phyloP scores from a whole-genome alignment of 2,888 invertebrate species.

The Rhogogaster chlorosoma region DNA sequence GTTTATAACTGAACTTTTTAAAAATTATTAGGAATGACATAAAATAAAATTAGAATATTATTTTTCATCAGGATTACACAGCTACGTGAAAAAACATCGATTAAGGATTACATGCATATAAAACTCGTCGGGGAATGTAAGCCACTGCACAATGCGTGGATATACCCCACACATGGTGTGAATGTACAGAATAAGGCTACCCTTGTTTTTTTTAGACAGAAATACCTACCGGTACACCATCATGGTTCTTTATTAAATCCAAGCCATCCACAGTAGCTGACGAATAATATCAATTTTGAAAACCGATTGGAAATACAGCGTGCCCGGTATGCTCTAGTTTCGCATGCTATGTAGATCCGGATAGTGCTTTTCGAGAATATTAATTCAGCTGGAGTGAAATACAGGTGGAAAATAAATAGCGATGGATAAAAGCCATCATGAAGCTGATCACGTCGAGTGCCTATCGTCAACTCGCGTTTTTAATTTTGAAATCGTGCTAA shows the following conservation, averaged over 20 bases:
- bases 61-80: not conserved
- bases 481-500: not conserved
- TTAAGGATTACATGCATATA: not conserved
- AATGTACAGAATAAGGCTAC: not conserved
- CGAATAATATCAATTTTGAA: not conserved
- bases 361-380: not conserved
- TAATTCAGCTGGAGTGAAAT: not conserved
- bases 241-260: not conserved
- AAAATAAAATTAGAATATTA: not conserved
- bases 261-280: not conserved
- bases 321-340: not conserved
- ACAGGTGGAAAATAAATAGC: not conserved
- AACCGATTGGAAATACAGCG: not conserved
- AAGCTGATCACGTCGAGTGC: not conserved
- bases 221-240: not conserved
- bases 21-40: not conserved
- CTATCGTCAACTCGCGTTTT: not conserved
- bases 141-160: not conserved
- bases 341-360: too few relatives aligned
- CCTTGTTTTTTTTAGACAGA: not conserved
- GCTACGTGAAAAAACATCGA: not conserved
- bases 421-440: not conserved
- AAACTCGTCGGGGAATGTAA: too few relatives aligned
- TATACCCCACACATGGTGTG: not conserved
- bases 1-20: not conserved